Conservation (phyloP, 2,888 invertebrate species). For the Chromoteleia sp. region DNA sequence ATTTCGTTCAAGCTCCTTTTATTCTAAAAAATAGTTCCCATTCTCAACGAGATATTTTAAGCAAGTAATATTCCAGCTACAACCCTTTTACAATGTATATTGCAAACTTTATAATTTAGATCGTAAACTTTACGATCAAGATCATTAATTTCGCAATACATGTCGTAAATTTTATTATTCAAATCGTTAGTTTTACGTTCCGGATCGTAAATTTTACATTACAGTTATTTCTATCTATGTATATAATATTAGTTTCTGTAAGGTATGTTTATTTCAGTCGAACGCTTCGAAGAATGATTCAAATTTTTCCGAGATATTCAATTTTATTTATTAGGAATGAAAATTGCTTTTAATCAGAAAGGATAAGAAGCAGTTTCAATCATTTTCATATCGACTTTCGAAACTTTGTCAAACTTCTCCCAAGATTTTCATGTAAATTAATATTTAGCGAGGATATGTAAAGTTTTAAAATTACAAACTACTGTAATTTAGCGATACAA, state of each 20-base stretch:
- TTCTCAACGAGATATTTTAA: neutral
- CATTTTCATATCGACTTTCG: too few relatives aligned
- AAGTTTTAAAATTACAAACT: constrained; percentile 38
- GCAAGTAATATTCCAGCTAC: neutral
- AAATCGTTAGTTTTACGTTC: constrained; percentile 31
- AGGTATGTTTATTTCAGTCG: neutral
- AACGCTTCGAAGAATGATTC: neutral
- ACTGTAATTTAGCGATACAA: constrained; percentile 24
- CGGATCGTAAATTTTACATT: constrained; percentile 21
- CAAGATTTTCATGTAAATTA: constrained; percentile 29
- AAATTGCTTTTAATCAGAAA: neutral
- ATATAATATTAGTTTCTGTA: constrained; percentile 12
- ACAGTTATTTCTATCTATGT: constrained; percentile 20
- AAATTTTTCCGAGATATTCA: neutral
- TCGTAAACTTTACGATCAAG: constrained; percentile 37
- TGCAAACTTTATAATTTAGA: constrained; percentile 17
- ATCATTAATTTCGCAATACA: constrained; percentile 39
- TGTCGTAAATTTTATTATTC: constrained; percentile 38
- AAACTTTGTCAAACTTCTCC: neutral
- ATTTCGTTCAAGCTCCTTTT: too few relatives aligned
- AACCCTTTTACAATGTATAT: constrained; percentile 8
- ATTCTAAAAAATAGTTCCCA: neutral
- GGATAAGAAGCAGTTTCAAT: neutral
- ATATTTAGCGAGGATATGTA: constrained; percentile 31
- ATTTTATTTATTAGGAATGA: neutral